Evolutionary conservation across 2,888 invertebrate genomes (phyloP).

Genomic region (Therioaphis trifolii): DNA sequence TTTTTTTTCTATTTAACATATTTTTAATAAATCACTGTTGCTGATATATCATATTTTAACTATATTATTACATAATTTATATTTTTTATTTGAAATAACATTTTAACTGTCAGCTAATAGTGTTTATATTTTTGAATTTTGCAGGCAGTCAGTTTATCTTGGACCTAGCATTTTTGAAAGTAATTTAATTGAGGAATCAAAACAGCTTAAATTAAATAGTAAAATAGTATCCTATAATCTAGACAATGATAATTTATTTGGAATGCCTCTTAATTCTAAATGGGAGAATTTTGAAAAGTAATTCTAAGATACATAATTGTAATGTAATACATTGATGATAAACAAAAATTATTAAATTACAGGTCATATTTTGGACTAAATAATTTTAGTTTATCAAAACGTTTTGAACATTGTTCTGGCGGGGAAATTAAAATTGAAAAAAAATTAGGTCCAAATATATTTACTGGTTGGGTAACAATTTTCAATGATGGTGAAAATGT

Average conservation of each 20-base stretch:
- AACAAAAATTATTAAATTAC: constrained; percentile 21
- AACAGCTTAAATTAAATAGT: constrained; percentile 1
- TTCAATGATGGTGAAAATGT: constrained; percentile 46
- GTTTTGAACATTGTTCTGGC: constrained; percentile 49
- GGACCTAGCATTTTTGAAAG: constrained; percentile 28
- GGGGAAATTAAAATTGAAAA: constrained; percentile 52
- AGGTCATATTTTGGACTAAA: constrained; percentile 22
- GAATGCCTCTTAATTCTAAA: constrained; percentile 24
- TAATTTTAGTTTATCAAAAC: constrained; percentile 18
- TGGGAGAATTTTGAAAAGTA: constrained; percentile 43
- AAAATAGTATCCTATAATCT: constrained; percentile 27
- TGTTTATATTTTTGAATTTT: neutral
- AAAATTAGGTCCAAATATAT: constrained; percentile 39
- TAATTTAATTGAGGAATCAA: constrained; percentile 24
- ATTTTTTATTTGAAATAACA: too few species aligned
- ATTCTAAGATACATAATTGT: neutral
- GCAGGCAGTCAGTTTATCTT: constrained; percentile 14
- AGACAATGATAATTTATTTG: constrained; percentile 54
- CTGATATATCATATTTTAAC: too few species aligned
- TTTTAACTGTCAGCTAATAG: too few species aligned
- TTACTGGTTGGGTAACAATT: constrained; percentile 36
- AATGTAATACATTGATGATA: neutral
- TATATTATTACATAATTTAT: too few species aligned
- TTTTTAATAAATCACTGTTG: too few species aligned
- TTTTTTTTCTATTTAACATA: too few species aligned